Evolutionary conservation across 2,113 vertebrate species (phyloP).

Genomic region (mouse (Mus musculus)): DNA sequence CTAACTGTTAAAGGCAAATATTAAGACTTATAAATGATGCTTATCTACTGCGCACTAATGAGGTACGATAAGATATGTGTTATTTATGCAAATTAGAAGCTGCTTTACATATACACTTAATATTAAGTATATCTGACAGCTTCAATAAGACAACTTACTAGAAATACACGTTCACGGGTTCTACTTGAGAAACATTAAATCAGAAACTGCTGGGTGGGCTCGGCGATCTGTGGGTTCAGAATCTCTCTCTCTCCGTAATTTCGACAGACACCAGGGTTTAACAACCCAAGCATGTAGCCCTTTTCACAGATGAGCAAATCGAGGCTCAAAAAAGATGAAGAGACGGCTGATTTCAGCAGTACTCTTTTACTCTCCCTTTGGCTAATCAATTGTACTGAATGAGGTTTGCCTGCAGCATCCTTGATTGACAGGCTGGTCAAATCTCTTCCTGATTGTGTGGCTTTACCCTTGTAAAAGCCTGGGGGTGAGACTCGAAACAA

Average conservation of each 20-base stretch:
- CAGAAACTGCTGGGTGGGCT: background rate
- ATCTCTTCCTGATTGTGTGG: conserved; percentile 54
- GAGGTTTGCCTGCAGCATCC: background rate
- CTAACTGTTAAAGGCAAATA: conserved; percentile 21
- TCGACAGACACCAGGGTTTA: background rate
- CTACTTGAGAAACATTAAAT: background rate
- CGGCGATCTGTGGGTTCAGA: background rate
- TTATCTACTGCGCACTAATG: background rate
- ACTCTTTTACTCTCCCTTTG: background rate
- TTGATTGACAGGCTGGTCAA: conserved; percentile 71
- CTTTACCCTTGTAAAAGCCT: conserved; percentile 51
- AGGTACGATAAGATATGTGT: background rate
- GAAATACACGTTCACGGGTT: background rate
- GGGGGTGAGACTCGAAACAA: conserved; percentile 64
- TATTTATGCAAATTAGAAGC: conserved; percentile 2
- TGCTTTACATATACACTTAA: conserved; percentile 27
- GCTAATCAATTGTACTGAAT: conserved; percentile 42
- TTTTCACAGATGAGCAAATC: conserved; percentile 42
- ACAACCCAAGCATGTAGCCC: background rate
- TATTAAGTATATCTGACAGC: background rate
- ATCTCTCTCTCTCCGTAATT: background rate
- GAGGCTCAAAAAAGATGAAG: conserved; percentile 42
- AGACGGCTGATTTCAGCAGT: background rate
- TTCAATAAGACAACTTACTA: background rate
- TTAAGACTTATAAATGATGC: conserved; percentile 24